Conservation (phyloP, 2,888 invertebrate species). For the Malthinus seriepunctatus region DNA sequence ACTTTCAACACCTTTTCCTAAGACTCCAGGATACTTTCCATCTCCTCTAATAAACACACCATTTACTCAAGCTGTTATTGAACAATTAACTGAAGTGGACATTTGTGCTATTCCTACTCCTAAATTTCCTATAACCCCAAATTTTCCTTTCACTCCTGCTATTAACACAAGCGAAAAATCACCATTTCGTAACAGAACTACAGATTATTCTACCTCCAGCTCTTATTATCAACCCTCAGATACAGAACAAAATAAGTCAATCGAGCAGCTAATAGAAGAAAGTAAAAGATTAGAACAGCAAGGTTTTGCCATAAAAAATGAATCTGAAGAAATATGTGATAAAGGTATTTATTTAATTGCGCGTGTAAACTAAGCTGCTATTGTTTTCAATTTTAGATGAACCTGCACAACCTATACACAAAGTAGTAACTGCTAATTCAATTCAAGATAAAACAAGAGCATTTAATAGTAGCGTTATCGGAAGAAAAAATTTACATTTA, state of each 20-base stretch:
- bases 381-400: too few relatives aligned
- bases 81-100: conserved; percentile 45
- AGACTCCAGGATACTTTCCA: conserved; percentile 41
- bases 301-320: background rate
- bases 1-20: conserved; percentile 33
- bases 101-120: conserved; percentile 47
- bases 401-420: background rate
- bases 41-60: conserved; percentile 42
- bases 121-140: conserved; percentile 48
- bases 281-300: conserved; percentile 34
- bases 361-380: too few relatives aligned
- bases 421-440: background rate
- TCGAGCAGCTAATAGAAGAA: conserved; percentile 47
- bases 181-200: conserved; percentile 40
- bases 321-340: too few relatives aligned
- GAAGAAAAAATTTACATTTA: conserved; percentile 47
- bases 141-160: conserved; percentile 44
- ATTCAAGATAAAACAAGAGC: conserved; percentile 32
- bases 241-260: conserved; percentile 45
- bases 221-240: conserved; percentile 53
- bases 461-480: conserved; percentile 43
- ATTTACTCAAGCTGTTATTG: conserved; percentile 48
- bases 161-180: conserved; percentile 17
- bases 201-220: conserved; percentile 52
- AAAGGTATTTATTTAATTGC: too few relatives aligned